Conservation (phyloP, 2,888 invertebrate species). For the Rhingia rostrata region DNA sequence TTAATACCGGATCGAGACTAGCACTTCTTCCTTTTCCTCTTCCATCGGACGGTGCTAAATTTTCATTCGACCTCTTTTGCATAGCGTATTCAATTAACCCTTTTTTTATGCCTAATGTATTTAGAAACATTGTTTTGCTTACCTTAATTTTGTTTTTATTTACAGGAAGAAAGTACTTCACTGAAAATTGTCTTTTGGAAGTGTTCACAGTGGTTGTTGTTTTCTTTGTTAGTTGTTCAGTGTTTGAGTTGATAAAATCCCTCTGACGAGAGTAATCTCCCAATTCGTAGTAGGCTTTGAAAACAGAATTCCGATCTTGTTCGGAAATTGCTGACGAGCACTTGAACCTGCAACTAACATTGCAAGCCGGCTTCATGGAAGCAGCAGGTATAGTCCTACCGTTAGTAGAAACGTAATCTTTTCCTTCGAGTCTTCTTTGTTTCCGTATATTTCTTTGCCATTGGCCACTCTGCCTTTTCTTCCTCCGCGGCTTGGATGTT, state of each 20-base stretch:
- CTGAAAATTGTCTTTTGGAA: conserved; percentile 3
- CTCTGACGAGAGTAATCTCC: conserved; percentile 15
- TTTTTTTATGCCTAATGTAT: conserved; percentile 6
- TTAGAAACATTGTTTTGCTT: conserved; percentile 11
- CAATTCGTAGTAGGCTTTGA: conserved; percentile 23
- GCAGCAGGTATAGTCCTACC: conserved; percentile 20
- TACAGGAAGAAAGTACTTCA: conserved; percentile 10
- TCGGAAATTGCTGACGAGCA: conserved; percentile 2
- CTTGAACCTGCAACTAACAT: conserved; percentile 23
- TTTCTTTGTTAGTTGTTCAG: conserved; percentile 1
- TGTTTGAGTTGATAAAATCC: conserved; percentile 1
- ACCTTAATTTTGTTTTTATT: conserved; percentile 7
- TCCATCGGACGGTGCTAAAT: conserved; percentile 1
- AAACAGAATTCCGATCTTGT: conserved; percentile 8
- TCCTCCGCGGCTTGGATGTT: conserved; percentile 6
- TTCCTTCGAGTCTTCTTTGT: conserved; percentile 19
- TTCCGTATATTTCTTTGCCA: conserved; percentile 13
- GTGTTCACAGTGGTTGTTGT: conserved; percentile 13
- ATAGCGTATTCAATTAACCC: conserved; percentile 11
- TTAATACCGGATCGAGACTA: neutral
- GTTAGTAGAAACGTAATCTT: conserved; percentile 10
- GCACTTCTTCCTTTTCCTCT: conserved; percentile 10
- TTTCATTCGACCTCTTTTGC: conserved; percentile 13
- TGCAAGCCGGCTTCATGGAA: conserved; percentile 24
- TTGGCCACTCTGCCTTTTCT: conserved; percentile 23